These are phyloP conservation scores for Limenitis camilla DNA, from an alignment of 2,888 invertebrate species.

Conservation along the genomic window DNA sequence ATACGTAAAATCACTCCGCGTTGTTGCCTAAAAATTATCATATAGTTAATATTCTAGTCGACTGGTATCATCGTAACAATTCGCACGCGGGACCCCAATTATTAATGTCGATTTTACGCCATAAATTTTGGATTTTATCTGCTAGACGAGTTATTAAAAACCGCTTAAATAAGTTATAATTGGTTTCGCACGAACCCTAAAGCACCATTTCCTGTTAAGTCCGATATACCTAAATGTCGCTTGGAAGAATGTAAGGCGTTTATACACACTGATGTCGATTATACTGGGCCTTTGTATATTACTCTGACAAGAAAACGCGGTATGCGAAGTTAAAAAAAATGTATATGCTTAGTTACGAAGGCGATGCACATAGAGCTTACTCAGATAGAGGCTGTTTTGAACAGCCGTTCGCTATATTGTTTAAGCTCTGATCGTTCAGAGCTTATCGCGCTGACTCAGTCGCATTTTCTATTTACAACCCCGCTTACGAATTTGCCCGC, in stretches of 20 bases:
- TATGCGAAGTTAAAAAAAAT: constrained; percentile 7
- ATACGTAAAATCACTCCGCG: background rate
- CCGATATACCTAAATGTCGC: constrained; percentile 7
- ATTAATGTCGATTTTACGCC: constrained; percentile 6
- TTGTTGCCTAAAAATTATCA: background rate
- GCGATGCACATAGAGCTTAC: background rate
- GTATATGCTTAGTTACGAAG: background rate
- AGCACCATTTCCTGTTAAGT: constrained; percentile 10
- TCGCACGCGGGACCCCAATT: constrained; percentile 12
- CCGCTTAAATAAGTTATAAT: background rate
- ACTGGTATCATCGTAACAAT: constrained; percentile 2
- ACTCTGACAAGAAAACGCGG: constrained; percentile 3
- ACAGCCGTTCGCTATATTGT: no score
- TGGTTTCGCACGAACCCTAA: constrained; percentile 5
- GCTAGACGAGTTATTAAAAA: background rate
- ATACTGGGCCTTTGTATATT: constrained; percentile 8
- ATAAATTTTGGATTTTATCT: constrained; percentile 11
- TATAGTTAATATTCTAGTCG: constrained; percentile 2
- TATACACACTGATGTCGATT: constrained; percentile 7
- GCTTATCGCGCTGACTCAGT: no score
- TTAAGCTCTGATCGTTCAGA: no score
- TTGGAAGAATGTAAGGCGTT: constrained; percentile 8
- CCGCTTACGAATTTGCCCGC: no score
- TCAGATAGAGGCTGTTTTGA: background rate
- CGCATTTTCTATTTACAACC: no score